Percentiles rank a stretch among this genome's conserved stretches.
phyloP scores from a whole-genome alignment of 1,140 invertebrate species.

The Drosophila nikananu region DNA sequence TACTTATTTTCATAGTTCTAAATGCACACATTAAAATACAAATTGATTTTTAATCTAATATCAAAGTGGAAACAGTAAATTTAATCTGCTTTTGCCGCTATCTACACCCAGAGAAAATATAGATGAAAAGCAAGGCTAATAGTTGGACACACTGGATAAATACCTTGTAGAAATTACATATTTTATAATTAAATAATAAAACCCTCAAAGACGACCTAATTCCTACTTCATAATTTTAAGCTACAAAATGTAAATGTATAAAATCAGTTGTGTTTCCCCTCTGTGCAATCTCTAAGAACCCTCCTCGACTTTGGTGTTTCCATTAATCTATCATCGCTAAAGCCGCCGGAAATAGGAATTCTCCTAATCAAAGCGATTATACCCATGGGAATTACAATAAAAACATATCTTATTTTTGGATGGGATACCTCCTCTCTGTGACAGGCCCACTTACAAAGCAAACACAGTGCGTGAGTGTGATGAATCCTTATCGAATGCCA shows the following conservation, averaged over 20 bases:
- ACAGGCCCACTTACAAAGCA: slow-evolving; percentile 24
- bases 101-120: slow-evolving; percentile 5
- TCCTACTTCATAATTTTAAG: background rate
- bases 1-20: background rate
- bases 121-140: background rate
- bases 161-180: background rate
- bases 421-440: slow-evolving; percentile 11
- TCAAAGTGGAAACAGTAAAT: slow-evolving; percentile 2
- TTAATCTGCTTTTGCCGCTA: background rate
- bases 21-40: slow-evolving; percentile 1
- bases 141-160: no score
- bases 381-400: slow-evolving; percentile 7
- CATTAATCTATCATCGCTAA: slow-evolving; percentile 16
- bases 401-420: slow-evolving; percentile 18
- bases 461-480: background rate
- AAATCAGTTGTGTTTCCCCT: background rate
- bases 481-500: slow-evolving; percentile 27
- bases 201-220: background rate
- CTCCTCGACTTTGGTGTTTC: slow-evolving; percentile 8
- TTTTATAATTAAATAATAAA: no score
- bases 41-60: slow-evolving; percentile 23
- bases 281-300: background rate
- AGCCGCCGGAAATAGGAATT: slow-evolving; percentile 18
- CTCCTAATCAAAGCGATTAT: slow-evolving; percentile 5
- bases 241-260: no score